These are phyloP conservation scores for Eustalomyia histrio DNA, from an alignment of 2,888 invertebrate genomes.

Conservation along the genomic window DNA sequence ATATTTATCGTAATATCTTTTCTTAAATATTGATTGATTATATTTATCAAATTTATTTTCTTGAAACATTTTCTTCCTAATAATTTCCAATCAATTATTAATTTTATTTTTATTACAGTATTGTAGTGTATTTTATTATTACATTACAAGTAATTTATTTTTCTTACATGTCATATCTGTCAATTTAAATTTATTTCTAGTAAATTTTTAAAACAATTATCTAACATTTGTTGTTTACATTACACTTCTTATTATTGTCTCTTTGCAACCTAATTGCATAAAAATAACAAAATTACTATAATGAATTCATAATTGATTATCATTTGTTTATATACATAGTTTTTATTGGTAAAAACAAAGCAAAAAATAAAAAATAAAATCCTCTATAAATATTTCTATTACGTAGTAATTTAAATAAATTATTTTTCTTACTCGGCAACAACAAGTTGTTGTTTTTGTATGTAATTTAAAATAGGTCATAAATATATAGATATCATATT, in stretches of 20 bases:
- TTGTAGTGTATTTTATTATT: too few species aligned
- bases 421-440: not conserved
- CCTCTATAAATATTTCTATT: not conserved
- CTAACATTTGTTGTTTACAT: not conserved
- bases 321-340: not conserved
- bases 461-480: not conserved
- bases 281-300: not conserved
- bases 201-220: not conserved
- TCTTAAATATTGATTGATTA: too few species aligned
- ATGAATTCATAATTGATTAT: constrained; percentile 5
- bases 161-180: not conserved
- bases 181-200: not conserved
- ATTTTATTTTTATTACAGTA: too few species aligned
- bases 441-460: not conserved
- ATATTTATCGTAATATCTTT: too few species aligned
- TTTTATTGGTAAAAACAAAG: constrained; percentile 3
- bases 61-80: too few species aligned
- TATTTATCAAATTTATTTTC: too few species aligned
- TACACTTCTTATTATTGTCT: not conserved
- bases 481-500: not conserved
- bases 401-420: not conserved
- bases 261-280: not conserved
- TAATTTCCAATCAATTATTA: too few species aligned
- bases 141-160: not conserved
- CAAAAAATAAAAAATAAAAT: not conserved